Evolutionary conservation across 2,113 vertebrate genomes (phyloP), one percentile per base, ranked within the genome.

Genomic region (Baryphthengus martii): DNA sequence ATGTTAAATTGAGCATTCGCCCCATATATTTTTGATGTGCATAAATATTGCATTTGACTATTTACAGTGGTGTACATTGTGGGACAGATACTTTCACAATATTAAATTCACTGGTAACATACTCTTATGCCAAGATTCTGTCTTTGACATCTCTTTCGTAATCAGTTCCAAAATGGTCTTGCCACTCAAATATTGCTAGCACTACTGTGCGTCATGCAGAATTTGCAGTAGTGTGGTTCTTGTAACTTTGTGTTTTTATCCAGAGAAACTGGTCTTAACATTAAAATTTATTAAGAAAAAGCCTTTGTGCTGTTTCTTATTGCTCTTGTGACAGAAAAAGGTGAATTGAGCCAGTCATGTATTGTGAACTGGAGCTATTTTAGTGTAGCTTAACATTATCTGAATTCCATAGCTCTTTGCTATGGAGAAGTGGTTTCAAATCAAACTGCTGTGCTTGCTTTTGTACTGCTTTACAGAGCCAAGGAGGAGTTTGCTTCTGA

Each of bases 201-300:
- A 88, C 93, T 96, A 83, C 96, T 97, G 82, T 72, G 79, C 90
- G 76, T 95, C 80, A 49, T 71, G 79, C 83, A 68, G 79, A 80
- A 85, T 89, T 91, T 90, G 40, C 90, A 90, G 62, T 77, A 95
- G 88, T 85, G 50, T 90, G 40, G 35, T 92, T 93, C 92, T 88
- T 96, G 97, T 87, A 95, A 91, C 89, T 93, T 95, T 39, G 72
- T 79, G 66, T 96, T 97, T 96, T 96, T 97, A 97, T 95, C 77
- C 59, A 72, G 90, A 88, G 61, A 94, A 89, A 95, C 77, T 62
- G 74, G 61, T 97, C 94, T 97, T 97, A 96, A 96, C 94, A 96
- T 97, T 97, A 97, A 97, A 97, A 81, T 95, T 97, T 95, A 86
- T 93, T 97, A 97, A 95, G 93, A 96, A 97, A 97, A 96, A 94